Base-by-base conservation (phyloP, 1,140 invertebrate genomes). In the Eupristina koningsbergeri region DNA sequence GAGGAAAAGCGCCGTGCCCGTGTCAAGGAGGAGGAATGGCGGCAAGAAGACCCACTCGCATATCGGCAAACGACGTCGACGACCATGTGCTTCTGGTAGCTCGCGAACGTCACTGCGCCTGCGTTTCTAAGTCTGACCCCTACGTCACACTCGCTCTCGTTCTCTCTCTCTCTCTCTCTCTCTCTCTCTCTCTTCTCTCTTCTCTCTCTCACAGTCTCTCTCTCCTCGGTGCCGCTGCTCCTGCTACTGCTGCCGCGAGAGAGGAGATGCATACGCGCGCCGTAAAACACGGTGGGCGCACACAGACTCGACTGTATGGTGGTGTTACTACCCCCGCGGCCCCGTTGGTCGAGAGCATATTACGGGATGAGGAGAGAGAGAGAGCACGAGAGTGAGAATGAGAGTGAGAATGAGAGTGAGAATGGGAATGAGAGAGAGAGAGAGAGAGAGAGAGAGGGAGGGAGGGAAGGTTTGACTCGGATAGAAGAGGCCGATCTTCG, bases 21-120 rank as follows among this genome's bases (percentile, higher is more conserved):
- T 9, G 73, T n/a, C 63, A 31, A 19, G n/a, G n/a, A n/a, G n/a
- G n/a, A n/a, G n/a, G n/a, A n/a, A n/a, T n/a, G n/a, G n/a, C n/a
- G n/a, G n/a, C n/a, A n/a, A n/a, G n/a, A n/a, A n/a, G n/a, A n/a
- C n/a, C 41, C 81, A 67, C 73, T 84, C 86, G 86, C 89, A 88
- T 84, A 88, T 84, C 41, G 36, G 67, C 19, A 19, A 71, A 41
- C 67, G 83, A 41, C 67, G 83, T 73, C 86, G 86, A 69, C 87
- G 86, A 91, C 90, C 91, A 92, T 92, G 91, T 91, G 91, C 90
- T 92, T 87, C 86, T 85, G 81, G 87, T 86, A 84, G 47, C 87
- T 78, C 88, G 89, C 88, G 87, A 89, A 87, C 86, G 82, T 89
- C 88, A 92, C 89, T 91, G 90, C 91, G 91, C 90, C 71, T 91